phyloP scores from a whole-genome alignment of 2,888 invertebrate species.

The Chironomus tentans region DNA sequence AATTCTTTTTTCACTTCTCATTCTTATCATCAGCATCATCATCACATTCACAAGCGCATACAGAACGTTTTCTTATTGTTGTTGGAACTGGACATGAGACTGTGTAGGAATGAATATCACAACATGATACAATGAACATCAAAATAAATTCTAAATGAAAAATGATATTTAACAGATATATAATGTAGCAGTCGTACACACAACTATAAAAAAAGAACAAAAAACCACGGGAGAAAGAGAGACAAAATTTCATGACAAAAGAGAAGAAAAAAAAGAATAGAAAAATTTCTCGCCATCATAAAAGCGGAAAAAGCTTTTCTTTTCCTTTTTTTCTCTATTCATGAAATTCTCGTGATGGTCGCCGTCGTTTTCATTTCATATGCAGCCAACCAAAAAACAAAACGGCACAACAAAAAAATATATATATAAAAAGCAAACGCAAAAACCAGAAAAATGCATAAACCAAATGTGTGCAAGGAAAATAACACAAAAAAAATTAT shows the following conservation, averaged over 20 bases:
- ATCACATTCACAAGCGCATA: background rate
- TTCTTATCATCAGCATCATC: background rate
- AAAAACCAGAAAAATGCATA: background rate
- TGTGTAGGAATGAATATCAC: background rate
- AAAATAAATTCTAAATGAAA: background rate
- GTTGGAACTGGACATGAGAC: too few species aligned
- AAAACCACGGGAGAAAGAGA: background rate
- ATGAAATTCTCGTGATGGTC: background rate
- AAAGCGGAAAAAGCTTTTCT: background rate
- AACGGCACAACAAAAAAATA: background rate
- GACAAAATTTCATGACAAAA: background rate
- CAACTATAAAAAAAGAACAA: background rate
- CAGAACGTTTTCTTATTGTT: background rate
- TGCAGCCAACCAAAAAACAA: background rate
- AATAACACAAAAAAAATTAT: background rate
- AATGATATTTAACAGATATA: slow-evolving; percentile 1
- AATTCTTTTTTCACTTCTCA: background rate
- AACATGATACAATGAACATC: background rate
- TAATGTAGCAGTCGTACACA: background rate
- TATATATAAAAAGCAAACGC: background rate
- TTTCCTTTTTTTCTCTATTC: background rate
- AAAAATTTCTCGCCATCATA: background rate
- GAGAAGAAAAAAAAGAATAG: background rate
- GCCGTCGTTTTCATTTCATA: background rate
- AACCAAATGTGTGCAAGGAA: background rate